phyloP scores from a whole-genome alignment of 2,113 vertebrate genomes.

The Orientallactaga bullata region DNA sequence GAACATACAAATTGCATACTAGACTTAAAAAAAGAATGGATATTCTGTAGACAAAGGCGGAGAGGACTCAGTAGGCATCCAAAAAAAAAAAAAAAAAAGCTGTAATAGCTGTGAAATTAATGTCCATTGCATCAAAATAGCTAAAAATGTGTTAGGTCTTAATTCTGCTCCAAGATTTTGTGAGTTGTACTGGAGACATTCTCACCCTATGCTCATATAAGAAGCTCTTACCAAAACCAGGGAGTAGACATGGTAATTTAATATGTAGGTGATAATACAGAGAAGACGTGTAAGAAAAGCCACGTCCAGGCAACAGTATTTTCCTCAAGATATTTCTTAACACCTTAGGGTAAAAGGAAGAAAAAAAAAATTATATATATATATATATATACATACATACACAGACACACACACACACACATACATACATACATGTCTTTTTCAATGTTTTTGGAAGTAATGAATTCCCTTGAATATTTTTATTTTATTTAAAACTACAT shows the following conservation, averaged over 20 bases:
- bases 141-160: neutral
- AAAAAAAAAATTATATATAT: too few species aligned
- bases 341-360: neutral
- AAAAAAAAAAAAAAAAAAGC: too few species aligned
- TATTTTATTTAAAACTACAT: neutral
- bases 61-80: too few species aligned
- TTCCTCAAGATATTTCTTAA: neutral
- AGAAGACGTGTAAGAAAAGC: neutral
- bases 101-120: neutral
- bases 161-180: neutral
- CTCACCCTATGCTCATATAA: fast-evolving
- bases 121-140: neutral
- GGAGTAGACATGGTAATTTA: neutral
- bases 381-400: too few species aligned
- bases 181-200: neutral
- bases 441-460: neutral
- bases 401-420: too few species aligned
- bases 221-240: neutral
- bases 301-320: neutral
- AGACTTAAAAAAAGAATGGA: neutral
- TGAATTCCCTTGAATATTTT: neutral
- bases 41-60: neutral
- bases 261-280: neutral
- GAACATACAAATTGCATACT: neutral
- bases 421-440: too few species aligned